Conservation (phyloP, 1,140 invertebrate genomes). For the Lepidurus packardi region DNA sequence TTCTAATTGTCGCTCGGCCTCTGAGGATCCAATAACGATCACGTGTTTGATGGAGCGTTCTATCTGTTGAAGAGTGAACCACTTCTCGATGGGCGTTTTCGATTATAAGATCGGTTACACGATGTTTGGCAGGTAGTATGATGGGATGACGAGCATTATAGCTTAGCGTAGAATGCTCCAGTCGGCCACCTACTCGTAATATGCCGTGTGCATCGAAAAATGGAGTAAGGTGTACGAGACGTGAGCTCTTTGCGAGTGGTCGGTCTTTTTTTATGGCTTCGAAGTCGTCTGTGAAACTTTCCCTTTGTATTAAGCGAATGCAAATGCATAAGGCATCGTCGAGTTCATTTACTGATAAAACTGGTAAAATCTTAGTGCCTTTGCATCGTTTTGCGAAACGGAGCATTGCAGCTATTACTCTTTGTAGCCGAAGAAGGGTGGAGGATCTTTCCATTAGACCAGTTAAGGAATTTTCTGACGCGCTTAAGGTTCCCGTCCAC, state of each 20-base stretch:
- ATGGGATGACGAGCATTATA: not conserved
- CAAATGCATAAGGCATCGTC: not conserved
- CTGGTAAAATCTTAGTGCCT: not conserved
- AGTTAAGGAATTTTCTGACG: not conserved
- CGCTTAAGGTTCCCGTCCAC: not conserved
- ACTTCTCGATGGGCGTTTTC: not conserved
- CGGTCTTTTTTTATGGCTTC: not conserved
- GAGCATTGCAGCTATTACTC: not conserved
- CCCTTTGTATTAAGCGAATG: not conserved
- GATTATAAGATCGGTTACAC: constrained; percentile 1
- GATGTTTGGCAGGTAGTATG: not conserved
- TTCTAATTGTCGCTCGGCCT: constrained; percentile 16
- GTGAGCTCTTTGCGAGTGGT: not conserved
- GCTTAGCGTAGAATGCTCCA: not conserved
- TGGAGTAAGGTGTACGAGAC: constrained; percentile 5
- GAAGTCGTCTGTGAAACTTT: not conserved
- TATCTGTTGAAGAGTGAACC: not conserved
- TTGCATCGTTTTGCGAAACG: not conserved
- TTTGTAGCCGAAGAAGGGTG: not conserved
- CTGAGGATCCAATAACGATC: constrained; percentile 32
- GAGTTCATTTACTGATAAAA: not conserved
- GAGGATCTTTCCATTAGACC: not conserved
- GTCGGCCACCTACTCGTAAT: constrained; percentile 18
- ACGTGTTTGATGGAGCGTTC: constrained; percentile 7
- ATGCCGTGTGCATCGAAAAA: constrained; percentile 7